Base-by-base conservation (phyloP, 2,113 vertebrate genomes). In the Pelmatolapia mariae region DNA sequence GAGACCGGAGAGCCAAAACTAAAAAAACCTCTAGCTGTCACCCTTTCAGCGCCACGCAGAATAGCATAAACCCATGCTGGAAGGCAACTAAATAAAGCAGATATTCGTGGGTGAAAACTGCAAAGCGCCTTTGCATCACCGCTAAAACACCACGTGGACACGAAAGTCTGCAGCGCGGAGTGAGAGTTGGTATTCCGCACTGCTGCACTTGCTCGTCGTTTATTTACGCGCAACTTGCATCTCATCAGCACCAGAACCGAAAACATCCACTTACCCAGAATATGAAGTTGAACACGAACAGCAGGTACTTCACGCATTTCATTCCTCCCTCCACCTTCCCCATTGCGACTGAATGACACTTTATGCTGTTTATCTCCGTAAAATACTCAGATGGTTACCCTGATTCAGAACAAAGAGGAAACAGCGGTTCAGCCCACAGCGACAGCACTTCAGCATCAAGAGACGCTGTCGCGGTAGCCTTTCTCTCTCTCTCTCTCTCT, bases 271-370 rank as follows among this genome's bases (percentile, higher is more conserved):
- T 98, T 95, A 99, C 98, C 98, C 98, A 98, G 96, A 98, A 98
- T 71, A 97, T 97, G 91, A 98, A 97, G 96, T 98, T 99, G 97
- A 98, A 98, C 68, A 97, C 95, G 91, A 98, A 98, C 83, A 99
- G 96, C 92, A 98, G 97, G 92, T 97, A 98, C 94, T 98, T 99
- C 86, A 98, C 95, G 76, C 98, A 98, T 89, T 97, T 97, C 97
- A 98, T 97, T 89, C 96, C 97, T 85, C 97, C 97, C 94, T 96
- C 96, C 81, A 97, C 97, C 90, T 97, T 97, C 89, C 97, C 97
- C 98, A 98, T 98, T 31, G 89, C 79, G 43, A 36, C 86, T 57
- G 78, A 71, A 61, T 84, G 86, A 24, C 33, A 7, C 80, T 10
- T 19, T 59, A 40, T 7, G 31, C 52, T 57, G 5, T 73, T 87